Evolutionary conservation across 2,888 invertebrate species (phyloP).

Genomic region (Mythimna vitellina): DNA sequence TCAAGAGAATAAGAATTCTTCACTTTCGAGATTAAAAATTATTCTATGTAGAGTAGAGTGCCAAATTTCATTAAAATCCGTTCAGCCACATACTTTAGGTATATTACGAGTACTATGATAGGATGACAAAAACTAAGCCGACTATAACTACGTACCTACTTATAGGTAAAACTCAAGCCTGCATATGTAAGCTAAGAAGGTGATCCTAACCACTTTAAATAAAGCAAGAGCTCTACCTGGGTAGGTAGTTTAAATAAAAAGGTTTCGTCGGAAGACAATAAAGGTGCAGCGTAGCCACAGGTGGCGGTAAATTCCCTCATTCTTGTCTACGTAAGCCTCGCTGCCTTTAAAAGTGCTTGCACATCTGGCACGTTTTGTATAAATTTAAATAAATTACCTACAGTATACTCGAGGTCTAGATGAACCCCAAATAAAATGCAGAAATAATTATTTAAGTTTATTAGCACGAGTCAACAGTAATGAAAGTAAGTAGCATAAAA

Average conservation of each 20-base stretch:
- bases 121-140: not conserved
- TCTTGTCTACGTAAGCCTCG: slow-evolving; percentile 43
- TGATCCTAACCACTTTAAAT: slow-evolving; percentile 15
- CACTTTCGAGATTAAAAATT: no score
- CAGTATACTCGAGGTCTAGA: slow-evolving; percentile 39
- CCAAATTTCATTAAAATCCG: no score
- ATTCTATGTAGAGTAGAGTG: no score
- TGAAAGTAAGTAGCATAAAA: slow-evolving; percentile 58
- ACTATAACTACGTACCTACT: not conserved
- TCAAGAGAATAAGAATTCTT: no score
- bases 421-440: slow-evolving; percentile 35
- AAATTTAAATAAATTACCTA: slow-evolving; percentile 57
- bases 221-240: slow-evolving; percentile 4
- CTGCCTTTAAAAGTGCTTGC: slow-evolving; percentile 46
- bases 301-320: slow-evolving; percentile 41
- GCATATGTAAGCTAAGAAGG: slow-evolving; percentile 1
- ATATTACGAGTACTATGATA: no score
- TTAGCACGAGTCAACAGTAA: slow-evolving; percentile 36
- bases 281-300: slow-evolving; percentile 52
- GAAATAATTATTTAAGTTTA: slow-evolving; percentile 48
- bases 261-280: slow-evolving; percentile 17
- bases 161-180: slow-evolving; percentile 5
- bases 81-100: no score
- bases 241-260: slow-evolving; percentile 22
- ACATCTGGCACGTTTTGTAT: slow-evolving; percentile 56